phyloP scores from a whole-genome alignment of 2,797 vertebrate genomes.

The Anomalospiza imberbis region DNA sequence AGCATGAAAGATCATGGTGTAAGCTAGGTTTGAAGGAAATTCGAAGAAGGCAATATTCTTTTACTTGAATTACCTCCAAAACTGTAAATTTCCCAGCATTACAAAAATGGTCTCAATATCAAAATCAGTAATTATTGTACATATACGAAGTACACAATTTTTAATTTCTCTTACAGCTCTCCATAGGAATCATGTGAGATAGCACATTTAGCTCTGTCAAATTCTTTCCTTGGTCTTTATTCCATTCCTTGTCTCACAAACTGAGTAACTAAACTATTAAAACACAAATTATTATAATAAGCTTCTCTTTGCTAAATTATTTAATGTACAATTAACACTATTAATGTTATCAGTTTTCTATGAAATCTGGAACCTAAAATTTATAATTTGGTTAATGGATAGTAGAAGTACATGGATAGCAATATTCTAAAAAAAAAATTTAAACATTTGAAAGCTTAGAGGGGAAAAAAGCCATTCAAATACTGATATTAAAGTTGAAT shows the following conservation, averaged over 20 bases:
- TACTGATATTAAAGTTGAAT: neutral
- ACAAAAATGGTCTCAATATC: neutral
- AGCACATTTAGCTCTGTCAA: neutral
- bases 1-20: neutral
- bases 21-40: neutral
- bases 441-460: neutral
- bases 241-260: neutral
- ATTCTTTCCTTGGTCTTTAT: neutral
- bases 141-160: neutral
- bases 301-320: neutral
- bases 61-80: neutral
- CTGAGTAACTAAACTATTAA: neutral
- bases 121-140: neutral
- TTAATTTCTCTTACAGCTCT: neutral
- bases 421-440: neutral
- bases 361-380: neutral
- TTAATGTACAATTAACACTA: neutral
- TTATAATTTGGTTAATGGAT: neutral
- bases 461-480: neutral
- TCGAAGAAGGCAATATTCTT: neutral
- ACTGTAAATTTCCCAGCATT: neutral
- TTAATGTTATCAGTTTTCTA: neutral
- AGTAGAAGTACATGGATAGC: neutral
- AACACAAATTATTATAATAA: neutral
- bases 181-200: neutral